Percentiles rank a stretch among this genome's conserved stretches.
Evolutionary conservation across 2,113 vertebrate species (phyloP).

Genomic region (Thryonomys swinderianus): DNA sequence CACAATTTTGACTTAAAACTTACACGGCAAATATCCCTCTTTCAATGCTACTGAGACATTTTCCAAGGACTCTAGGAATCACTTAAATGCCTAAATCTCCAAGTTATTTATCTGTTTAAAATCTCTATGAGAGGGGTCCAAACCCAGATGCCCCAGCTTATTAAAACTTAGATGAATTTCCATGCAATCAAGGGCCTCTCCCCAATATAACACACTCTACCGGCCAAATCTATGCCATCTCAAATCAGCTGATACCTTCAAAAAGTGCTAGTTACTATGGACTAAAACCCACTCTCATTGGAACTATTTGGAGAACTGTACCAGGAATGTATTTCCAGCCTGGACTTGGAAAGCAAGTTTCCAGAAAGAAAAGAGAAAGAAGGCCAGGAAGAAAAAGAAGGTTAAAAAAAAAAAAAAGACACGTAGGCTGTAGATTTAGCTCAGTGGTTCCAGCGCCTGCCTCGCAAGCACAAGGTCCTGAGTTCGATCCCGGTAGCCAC

Average conservation of each 20-base stretch:
- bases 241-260: not conserved
- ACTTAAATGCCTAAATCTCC: constrained; percentile 35
- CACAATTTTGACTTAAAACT: constrained; percentile 58
- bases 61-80: constrained; percentile 33
- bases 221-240: not conserved
- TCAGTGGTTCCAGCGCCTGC: no score
- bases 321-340: not conserved
- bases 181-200: not conserved
- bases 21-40: constrained; percentile 30
- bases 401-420: not conserved
- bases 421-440: no score
- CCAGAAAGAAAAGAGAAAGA: not conserved
- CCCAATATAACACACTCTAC: not conserved
- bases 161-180: constrained; percentile 13
- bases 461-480: no score
- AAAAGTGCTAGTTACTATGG: not conserved
- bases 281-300: constrained; percentile 32
- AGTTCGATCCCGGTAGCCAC: no score
- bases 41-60: constrained; percentile 16
- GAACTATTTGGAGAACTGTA: constrained; percentile 14
- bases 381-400: not conserved
- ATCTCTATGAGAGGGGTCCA: constrained; percentile 27
- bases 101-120: constrained; percentile 20
- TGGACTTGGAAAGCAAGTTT: not conserved
- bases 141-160: constrained; percentile 22